Evolutionary conservation across 2,888 invertebrate genomes (phyloP), one percentile per base, ranked within the genome.

Genomic region (Torymus tubicola): DNA sequence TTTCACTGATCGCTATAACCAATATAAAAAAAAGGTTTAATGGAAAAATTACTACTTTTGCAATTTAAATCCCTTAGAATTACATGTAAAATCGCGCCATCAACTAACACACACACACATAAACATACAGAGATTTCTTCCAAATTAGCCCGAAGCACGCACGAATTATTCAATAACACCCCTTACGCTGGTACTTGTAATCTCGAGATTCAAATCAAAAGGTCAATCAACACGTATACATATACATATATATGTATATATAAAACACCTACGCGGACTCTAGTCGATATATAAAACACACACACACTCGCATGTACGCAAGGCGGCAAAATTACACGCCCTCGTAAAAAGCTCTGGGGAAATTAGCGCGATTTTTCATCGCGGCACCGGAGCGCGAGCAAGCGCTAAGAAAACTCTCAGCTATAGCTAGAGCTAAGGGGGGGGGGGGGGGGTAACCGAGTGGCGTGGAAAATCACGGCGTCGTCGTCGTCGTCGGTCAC

Each of bases 281-380:
- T 50, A 65, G 18, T 65, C 16, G 18, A 42, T 65, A 13, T 5
- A 65, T n/a, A n/a, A n/a, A n/a, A n/a, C n/a, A n/a, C n/a, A n/a
- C n/a, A 65, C 18, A 65, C 8, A n/a, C 50, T 65, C 13, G 18
- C 42, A 12, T 24, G n/a, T 1, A 4, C n/a, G 14, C 14, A 42
- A 14, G 16, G 16, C 13, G 70, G 24, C 11, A 50, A 73, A 63
- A 69, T 77, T 64, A 72, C 70, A 73, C 14, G 24, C 3, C 60
- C 63, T 67, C 58, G 69, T 31, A 67, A 75, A 71, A 80, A 73
- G 60, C 85, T 83, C 84, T 61, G 72, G 84, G 84, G 84, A 85
- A 85, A 85, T 85, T 82, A 83, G 70, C 65, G 65, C 76, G 63
- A 83, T 81, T 84, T 84, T 84, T 84, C 82, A 82, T 80, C 71